These are phyloP conservation scores for Bombus waltoni DNA, from an alignment of 1,140 invertebrate species.

Conservation along the genomic window DNA sequence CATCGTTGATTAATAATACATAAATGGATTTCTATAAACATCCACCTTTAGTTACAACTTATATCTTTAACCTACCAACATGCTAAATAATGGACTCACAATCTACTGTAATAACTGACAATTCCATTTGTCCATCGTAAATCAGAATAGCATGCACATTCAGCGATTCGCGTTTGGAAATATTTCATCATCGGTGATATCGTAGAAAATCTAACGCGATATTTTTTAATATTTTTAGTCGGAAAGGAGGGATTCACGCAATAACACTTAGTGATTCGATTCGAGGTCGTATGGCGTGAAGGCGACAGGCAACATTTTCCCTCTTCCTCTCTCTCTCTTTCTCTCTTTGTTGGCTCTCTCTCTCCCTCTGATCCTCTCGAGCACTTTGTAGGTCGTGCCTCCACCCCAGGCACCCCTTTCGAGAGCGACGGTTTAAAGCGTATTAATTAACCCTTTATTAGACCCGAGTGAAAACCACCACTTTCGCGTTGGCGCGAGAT, in stretches of 20 bases:
- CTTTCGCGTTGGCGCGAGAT: conserved; percentile 72
- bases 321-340: neutral
- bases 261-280: conserved; percentile 67
- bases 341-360: neutral
- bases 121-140: neutral
- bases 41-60: no score
- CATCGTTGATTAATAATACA: no score
- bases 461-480: conserved; percentile 78
- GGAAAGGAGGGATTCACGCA: conserved; percentile 60
- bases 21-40: no score
- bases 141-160: no score
- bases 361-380: conserved; percentile 58
- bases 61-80: no score
- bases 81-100: neutral
- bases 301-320: conserved; percentile 55
- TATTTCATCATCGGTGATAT: no score
- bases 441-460: conserved; percentile 83
- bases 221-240: conserved; percentile 28
- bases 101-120: neutral
- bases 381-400: conserved; percentile 62
- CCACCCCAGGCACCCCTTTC: conserved; percentile 64
- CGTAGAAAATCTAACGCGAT: neutral
- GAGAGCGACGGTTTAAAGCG: conserved; percentile 77
- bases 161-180: neutral
- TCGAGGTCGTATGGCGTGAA: conserved; percentile 60